Evolutionary conservation across 2,888 invertebrate species (phyloP), one percentile per base, ranked within the genome.

Genomic region (Thereva nobilitata): DNA sequence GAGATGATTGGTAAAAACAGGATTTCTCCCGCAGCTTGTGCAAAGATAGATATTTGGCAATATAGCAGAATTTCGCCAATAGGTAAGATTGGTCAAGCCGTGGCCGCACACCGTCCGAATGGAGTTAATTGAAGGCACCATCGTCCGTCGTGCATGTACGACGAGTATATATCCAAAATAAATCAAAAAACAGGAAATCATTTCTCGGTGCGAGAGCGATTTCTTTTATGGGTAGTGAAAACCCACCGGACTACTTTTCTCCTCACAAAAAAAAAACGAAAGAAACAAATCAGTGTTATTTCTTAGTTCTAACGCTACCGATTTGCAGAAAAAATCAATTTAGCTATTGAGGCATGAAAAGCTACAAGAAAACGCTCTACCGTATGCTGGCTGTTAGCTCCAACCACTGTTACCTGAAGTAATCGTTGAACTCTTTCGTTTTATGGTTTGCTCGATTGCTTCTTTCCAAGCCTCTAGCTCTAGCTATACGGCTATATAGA

Each of bases 261-360:
- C 23, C 45, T 23, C 34, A 45, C 10, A 23, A 37, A 23, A 23
- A 37, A 23, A 23, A 57, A 23, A 23, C 45, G 45, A 57, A 57
- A 44, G 8, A 23, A 42, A 37, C 57, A 35, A 44, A 34, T 35
- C 45, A 52, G 8, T 35, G 34, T n/a, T 37, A n/a, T 44, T 34
- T 57, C 44, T 42, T 35, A 35, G 23, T 45, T 45, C 45, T n/a
- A 45, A 37, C 10, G 12, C 44, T 57, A 57, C 40, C 35, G 57
- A 57, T 45, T 57, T 44, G 57, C 57, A 35, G 45, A 44, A 57
- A 23, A 57, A 44, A 57, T 44, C 57, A 57, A 57, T 57, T 57
- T 44, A 57, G 34, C 57, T 45, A 57, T 12, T 44, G 23, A 57
- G 57, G 34, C 44, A 57, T 44, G 57, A 57, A 57, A 23, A 57